phyloP scores from a whole-genome alignment of 2,797 vertebrate genomes.

The Pagetopsis macropterus region DNA sequence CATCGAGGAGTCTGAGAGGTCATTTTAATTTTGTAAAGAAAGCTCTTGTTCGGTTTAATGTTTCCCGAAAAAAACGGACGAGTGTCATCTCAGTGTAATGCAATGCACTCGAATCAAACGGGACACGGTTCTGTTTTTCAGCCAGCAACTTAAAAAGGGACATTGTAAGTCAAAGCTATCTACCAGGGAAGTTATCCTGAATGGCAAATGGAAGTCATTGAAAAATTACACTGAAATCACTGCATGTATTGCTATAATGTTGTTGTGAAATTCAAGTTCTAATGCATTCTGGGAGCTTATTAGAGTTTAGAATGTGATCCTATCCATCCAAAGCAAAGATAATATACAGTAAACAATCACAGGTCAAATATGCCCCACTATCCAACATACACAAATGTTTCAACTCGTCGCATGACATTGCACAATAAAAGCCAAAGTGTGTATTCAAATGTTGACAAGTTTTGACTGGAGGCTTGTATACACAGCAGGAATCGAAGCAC shows the following conservation, averaged over 20 bases:
- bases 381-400: background rate
- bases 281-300: no score
- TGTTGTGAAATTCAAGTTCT: no score
- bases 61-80: background rate
- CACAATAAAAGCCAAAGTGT: slow-evolving; percentile 1
- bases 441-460: background rate
- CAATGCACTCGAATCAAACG: slow-evolving; percentile 2
- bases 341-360: background rate
- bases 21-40: background rate
- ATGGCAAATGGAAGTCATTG: background rate
- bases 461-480: background rate
- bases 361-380: background rate
- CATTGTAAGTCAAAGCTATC: background rate
- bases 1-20: no score
- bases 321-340: slow-evolving; percentile 4
- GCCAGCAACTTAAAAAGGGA: background rate
- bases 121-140: background rate
- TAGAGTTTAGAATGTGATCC: no score
- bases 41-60: background rate
- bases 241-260: background rate
- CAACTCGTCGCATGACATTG: background rate
- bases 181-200: background rate
- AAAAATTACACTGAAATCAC: background rate
- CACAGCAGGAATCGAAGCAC: slow-evolving; percentile 2
- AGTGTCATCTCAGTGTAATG: background rate